Percentiles rank a stretch among this genome's conserved stretches.
These are phyloP conservation scores for Pyrocephalus nanus DNA, from an alignment of 2,797 vertebrate species.

Conservation along the genomic window DNA sequence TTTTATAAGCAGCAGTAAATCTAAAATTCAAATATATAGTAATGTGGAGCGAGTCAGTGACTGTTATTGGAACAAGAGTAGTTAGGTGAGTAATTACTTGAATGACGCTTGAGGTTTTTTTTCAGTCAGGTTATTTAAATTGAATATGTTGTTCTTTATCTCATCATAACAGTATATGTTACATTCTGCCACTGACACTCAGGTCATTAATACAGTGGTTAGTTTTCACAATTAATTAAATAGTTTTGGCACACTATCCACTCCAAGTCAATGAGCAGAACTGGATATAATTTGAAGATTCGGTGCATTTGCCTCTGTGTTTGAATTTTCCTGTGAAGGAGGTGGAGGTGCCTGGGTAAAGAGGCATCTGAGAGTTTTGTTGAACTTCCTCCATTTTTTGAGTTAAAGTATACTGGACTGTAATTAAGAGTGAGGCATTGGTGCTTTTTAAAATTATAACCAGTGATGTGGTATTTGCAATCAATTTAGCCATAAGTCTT, in stretches of 20 bases:
- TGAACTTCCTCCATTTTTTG: background rate
- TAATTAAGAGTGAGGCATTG: background rate
- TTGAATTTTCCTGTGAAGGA: background rate
- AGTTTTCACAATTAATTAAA: background rate
- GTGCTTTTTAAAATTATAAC: background rate
- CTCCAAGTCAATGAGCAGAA: background rate
- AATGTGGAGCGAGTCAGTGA: background rate
- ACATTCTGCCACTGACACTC: background rate
- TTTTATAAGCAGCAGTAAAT: background rate
- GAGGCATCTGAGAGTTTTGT: background rate
- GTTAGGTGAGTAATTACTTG: slow-evolving; percentile 31
- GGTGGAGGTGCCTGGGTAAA: background rate
- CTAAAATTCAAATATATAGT: background rate
- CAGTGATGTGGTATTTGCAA: background rate
- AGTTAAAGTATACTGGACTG: background rate
- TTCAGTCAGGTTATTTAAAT: background rate
- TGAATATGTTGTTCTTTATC: background rate
- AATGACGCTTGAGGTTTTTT: background rate
- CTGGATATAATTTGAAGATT: background rate
- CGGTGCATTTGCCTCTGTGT: background rate
- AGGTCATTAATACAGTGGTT: background rate
- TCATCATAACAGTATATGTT: background rate
- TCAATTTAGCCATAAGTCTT: slow-evolving; percentile 35
- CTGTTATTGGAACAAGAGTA: background rate
- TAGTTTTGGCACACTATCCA: background rate